Conservation (phyloP, 2,888 invertebrate genomes). For the Anthoptus insignis region DNA sequence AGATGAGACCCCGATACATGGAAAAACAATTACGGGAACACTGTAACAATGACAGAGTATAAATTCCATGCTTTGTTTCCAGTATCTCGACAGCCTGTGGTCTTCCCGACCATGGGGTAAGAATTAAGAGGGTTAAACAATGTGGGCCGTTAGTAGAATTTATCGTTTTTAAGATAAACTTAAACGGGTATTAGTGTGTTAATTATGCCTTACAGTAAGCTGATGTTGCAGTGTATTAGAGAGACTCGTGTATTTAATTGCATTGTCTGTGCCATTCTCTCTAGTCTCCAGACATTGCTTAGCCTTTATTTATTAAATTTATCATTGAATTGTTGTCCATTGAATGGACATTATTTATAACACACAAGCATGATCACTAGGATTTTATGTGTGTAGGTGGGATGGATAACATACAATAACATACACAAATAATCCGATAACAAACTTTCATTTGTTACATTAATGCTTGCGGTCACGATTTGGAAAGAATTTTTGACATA, state of each 20-base stretch:
- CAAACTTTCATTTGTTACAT: no score
- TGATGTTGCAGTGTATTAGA: slow-evolving; percentile 33
- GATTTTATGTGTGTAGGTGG: no score
- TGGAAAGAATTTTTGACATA: no score
- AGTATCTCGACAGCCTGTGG: slow-evolving; percentile 67
- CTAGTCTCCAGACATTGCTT: slow-evolving; percentile 23
- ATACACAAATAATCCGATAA: no score
- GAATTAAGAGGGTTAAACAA: slow-evolving; percentile 66
- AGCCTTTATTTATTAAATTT: slow-evolving; percentile 24
- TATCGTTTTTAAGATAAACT: slow-evolving; percentile 81
- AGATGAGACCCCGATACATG: slow-evolving; percentile 80
- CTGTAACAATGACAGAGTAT: slow-evolving; percentile 79
- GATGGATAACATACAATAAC: no score
- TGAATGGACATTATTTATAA: no score
- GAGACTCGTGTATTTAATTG: slow-evolving; percentile 28
- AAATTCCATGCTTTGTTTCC: slow-evolving; percentile 78
- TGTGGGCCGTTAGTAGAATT: slow-evolving; percentile 73
- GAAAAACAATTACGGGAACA: slow-evolving; percentile 84
- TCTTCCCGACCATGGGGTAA: slow-evolving; percentile 34
- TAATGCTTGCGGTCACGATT: no score
- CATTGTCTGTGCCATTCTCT: slow-evolving; percentile 18
- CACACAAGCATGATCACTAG: no score
- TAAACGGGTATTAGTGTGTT: slow-evolving; percentile 65
- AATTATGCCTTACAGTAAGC: slow-evolving; percentile 43
- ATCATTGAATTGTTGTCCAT: no score